Conservation (phyloP, 2,888 invertebrate genomes). For the Melipona bicolor region DNA sequence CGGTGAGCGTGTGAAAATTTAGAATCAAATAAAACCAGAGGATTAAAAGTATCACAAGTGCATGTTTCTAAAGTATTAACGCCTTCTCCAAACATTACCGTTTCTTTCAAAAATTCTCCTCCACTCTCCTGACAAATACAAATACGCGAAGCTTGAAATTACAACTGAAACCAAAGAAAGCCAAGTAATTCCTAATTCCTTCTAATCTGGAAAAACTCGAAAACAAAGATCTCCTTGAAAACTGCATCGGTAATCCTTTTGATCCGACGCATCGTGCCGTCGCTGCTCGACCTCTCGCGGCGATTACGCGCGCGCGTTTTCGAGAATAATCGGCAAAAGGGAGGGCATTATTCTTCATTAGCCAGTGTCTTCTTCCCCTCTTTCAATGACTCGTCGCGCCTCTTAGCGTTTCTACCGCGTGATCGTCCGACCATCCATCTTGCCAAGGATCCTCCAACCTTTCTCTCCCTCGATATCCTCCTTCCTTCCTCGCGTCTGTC, state of each 20-base stretch:
- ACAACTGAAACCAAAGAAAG: not conserved
- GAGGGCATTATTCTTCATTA: conserved; percentile 81
- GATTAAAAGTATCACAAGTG: no score
- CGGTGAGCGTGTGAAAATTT: no score
- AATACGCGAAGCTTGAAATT: not conserved
- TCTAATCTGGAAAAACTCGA: not conserved
- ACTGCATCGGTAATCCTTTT: not conserved
- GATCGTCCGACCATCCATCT: conserved; percentile 80
- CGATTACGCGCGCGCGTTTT: conserved; percentile 25
- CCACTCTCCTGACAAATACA: not conserved
- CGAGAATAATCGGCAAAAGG: conserved; percentile 60
- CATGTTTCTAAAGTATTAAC: no score
- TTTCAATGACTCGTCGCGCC: conserved; percentile 83
- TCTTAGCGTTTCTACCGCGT: conserved; percentile 79
- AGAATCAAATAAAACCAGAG: no score
- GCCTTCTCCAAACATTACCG: not conserved
- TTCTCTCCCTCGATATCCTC: conserved; percentile 52
- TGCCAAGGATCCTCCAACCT: conserved; percentile 67
- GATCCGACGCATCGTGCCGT: conserved; percentile 7
- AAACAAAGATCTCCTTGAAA: conserved; percentile 18
- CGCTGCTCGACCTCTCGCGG: conserved; percentile 9
- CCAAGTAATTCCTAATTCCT: not conserved
- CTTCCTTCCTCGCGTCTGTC: conserved; percentile 35
- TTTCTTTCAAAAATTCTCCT: not conserved
- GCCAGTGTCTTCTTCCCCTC: conserved; percentile 70